phyloP scores from a whole-genome alignment of 2,797 vertebrate species.

The Acomys russatus region DNA sequence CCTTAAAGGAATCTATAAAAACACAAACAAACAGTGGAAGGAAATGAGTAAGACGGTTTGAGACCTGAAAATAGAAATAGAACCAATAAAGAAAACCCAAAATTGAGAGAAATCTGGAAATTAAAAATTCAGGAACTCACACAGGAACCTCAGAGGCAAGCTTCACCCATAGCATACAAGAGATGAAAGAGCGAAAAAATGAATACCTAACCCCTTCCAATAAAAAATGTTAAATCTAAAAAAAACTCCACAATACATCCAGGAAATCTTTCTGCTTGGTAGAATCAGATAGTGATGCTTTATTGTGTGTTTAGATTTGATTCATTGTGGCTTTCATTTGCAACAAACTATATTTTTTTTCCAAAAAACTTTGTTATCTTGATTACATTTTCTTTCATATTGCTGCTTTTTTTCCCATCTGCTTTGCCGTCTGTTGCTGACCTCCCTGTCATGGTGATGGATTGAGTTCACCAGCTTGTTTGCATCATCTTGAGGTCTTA shows the following conservation, averaged over 20 bases:
- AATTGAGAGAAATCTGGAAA: too few species aligned
- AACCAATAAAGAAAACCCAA: background rate
- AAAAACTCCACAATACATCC: background rate
- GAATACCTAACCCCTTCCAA: background rate
- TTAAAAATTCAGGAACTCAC: background rate
- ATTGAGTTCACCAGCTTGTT: background rate
- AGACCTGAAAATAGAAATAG: background rate
- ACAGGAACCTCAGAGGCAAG: background rate
- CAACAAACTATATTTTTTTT: background rate
- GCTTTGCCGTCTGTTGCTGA: background rate
- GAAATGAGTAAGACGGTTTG: background rate
- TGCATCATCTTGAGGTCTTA: background rate
- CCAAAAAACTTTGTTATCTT: background rate
- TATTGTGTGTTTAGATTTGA: background rate
- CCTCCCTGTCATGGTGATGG: background rate
- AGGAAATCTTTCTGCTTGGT: background rate
- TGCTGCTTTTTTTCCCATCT: background rate
- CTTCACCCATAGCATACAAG: background rate
- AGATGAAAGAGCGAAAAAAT: background rate
- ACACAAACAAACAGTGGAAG: background rate
- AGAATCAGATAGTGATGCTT: background rate
- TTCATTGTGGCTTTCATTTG: background rate
- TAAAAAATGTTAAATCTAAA: background rate
- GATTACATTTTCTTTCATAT: background rate
- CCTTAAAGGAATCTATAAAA: background rate